phyloP scores from a whole-genome alignment of 2,113 vertebrate species.

The Todiramphus saurophagus region DNA sequence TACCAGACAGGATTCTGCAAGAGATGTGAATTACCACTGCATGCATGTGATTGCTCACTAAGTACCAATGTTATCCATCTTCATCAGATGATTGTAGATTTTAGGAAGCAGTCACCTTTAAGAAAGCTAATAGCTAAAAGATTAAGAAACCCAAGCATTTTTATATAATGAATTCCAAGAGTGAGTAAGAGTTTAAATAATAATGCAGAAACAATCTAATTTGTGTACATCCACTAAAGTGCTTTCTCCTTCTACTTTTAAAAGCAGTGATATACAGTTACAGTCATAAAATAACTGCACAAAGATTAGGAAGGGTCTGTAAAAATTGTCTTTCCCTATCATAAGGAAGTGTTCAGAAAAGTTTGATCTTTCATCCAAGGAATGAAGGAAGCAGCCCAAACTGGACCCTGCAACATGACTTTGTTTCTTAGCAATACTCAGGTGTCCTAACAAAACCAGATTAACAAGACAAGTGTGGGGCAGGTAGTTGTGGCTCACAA shows the following conservation, averaged over 20 bases:
- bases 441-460: not conserved
- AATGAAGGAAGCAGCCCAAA: not conserved
- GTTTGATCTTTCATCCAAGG: not conserved
- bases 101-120: not conserved
- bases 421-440: not conserved
- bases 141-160: not conserved
- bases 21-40: not conserved
- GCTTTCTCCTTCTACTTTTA: not conserved
- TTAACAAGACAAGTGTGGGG: not conserved
- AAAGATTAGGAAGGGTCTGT: not conserved
- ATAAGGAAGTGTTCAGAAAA: not conserved
- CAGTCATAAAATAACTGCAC: not conserved
- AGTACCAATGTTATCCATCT: not conserved
- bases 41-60: not conserved
- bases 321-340: not conserved
- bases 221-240: accelerated
- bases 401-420: no score
- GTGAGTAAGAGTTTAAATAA: not conserved
- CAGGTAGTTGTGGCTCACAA: not conserved
- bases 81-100: not conserved
- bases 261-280: not conserved
- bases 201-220: not conserved
- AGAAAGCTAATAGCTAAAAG: not conserved
- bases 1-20: not conserved
- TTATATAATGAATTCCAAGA: not conserved